phyloP scores from a whole-genome alignment of 2,113 vertebrate species.

The Diadophis punctatus region DNA sequence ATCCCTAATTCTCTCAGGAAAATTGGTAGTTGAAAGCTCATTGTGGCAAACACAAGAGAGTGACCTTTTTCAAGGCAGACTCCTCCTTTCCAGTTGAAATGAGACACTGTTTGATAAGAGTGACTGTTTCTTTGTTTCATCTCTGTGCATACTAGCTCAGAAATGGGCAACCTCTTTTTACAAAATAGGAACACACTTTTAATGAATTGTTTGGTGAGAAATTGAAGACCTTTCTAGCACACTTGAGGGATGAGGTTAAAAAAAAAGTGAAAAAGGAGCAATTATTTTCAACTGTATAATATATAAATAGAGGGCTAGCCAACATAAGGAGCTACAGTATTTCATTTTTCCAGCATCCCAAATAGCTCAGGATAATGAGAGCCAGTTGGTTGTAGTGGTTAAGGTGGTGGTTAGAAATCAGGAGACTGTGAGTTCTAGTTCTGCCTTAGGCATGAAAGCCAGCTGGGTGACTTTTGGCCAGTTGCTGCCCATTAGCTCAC shows the following conservation, averaged over 20 bases:
- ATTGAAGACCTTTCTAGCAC: not conserved
- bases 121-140: not conserved
- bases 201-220: not conserved
- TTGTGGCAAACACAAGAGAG: not conserved
- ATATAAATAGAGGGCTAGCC: not conserved
- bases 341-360: not conserved
- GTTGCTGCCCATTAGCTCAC: not conserved
- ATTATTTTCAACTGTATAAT: not conserved
- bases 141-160: not conserved
- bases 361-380: not conserved
- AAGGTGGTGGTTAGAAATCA: not conserved
- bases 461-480: not conserved
- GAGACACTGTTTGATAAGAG: not conserved
- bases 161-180: not conserved
- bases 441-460: not conserved
- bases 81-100: not conserved
- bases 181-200: not conserved
- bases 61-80: not conserved
- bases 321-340: not conserved
- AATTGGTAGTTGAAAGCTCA: not conserved
- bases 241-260: not conserved
- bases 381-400: not conserved
- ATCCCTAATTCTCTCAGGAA: not conserved
- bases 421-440: not conserved
- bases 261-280: not conserved